phyloP scores from a whole-genome alignment of 2,888 invertebrate genomes.

The Synanthedon myopaeformis region DNA sequence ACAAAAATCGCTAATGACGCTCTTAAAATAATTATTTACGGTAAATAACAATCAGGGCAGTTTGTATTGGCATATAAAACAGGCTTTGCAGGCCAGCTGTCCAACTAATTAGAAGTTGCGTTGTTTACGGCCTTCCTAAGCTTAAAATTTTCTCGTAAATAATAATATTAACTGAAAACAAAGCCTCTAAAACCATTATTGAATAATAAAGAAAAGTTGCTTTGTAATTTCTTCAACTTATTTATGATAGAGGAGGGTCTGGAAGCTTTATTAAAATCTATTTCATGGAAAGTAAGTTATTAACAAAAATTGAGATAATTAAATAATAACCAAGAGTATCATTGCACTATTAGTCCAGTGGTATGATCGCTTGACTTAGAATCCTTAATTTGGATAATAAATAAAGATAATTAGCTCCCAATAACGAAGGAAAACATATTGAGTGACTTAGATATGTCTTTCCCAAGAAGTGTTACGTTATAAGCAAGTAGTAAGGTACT shows the following conservation, averaged over 20 bases:
- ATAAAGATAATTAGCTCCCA: no score
- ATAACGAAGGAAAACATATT: no score
- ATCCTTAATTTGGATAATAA: no score
- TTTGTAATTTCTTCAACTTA: background rate
- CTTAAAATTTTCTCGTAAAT: slow-evolving; percentile 12
- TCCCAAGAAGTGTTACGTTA: no score
- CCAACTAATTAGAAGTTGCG: slow-evolving; percentile 14
- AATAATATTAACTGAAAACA: slow-evolving; percentile 13
- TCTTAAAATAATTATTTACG: background rate
- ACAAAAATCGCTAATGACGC: no score
- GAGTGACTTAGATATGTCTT: no score
- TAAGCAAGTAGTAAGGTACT: no score
- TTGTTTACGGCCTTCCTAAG: slow-evolving; percentile 5
- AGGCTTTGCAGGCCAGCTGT: slow-evolving; percentile 7
- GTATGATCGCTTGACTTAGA: no score
- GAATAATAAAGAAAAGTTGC: slow-evolving; percentile 3
- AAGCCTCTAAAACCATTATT: slow-evolving; percentile 5
- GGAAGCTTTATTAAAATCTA: background rate
- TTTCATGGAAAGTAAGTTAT: no score
- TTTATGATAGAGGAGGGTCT: background rate
- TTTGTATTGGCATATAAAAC: slow-evolving; percentile 6
- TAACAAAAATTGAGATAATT: no score
- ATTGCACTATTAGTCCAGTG: no score
- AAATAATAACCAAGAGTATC: no score
- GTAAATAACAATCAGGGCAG: slow-evolving; percentile 8